A percentile compares a stretch with the other conserved stretches of the same genome.
Conservation (phyloP, 2,888 invertebrate species). For the Ptychoptera albimana region DNA sequence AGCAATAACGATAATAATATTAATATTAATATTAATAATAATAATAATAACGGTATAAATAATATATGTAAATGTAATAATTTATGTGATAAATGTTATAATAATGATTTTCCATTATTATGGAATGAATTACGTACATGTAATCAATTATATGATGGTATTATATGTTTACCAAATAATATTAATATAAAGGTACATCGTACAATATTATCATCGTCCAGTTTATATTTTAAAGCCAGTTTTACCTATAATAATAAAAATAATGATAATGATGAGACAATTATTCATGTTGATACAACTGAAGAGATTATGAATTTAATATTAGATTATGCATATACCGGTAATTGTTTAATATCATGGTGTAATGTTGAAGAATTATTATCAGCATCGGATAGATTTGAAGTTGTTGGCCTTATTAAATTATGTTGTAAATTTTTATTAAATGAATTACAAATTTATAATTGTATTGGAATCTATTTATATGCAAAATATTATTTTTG, state of each 20-base stretch:
- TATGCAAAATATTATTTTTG: constrained; percentile 57
- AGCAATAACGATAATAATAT: too few relatives aligned
- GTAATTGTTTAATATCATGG: constrained; percentile 42
- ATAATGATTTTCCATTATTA: constrained; percentile 15
- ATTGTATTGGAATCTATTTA: constrained; percentile 54
- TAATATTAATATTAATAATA: too few relatives aligned
- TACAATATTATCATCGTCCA: constrained; percentile 52
- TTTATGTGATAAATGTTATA: too few relatives aligned
- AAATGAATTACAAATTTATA: constrained; percentile 44
- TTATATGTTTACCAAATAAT: constrained; percentile 44
- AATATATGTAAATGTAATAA: too few relatives aligned
- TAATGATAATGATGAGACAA: constrained; percentile 26
- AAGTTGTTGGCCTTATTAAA: constrained; percentile 54
- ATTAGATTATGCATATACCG: constrained; percentile 61
- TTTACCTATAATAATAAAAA: constrained; percentile 51
- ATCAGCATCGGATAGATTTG: constrained; percentile 55
- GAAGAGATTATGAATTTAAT: constrained; percentile 44
- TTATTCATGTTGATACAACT: constrained; percentile 42
- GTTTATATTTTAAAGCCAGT: constrained; percentile 56
- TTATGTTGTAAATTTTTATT: constrained; percentile 50
- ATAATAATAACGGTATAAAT: too few relatives aligned
- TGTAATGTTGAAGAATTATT: constrained; percentile 54
- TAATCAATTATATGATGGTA: constrained; percentile 54
- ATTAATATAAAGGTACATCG: constrained; percentile 48
- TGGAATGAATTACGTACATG: constrained; percentile 51